A percentile compares a stretch with the other conserved stretches of the same genome.
Evolutionary conservation across 2,888 invertebrate genomes (phyloP).

Genomic region (Ariolimax columbianus): DNA sequence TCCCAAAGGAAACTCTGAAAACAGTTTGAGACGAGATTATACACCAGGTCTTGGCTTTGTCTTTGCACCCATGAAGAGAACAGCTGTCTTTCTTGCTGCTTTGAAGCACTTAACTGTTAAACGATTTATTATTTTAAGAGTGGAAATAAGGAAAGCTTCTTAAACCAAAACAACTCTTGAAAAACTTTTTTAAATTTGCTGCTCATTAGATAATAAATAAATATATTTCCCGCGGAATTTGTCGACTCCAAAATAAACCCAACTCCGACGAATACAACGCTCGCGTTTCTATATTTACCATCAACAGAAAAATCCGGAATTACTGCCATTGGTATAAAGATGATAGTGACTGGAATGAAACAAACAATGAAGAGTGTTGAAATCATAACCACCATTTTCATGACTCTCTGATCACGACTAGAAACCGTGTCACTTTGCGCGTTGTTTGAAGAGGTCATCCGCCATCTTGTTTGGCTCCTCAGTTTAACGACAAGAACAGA

Average conservation of each 20-base stretch:
- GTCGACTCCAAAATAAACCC: conserved; percentile 4
- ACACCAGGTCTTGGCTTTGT: too few species aligned
- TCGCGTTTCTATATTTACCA: not conserved
- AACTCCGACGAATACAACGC: not conserved
- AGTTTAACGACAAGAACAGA: not conserved
- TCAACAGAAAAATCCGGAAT: conserved; percentile 5
- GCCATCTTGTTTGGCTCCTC: conserved; percentile 4
- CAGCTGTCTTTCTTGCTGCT: too few species aligned
- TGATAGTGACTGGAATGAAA: not conserved
- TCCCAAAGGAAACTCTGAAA: too few species aligned
- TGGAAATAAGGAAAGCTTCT: too few species aligned
- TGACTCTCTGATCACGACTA: conserved; percentile 8
- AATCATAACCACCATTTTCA: conserved; percentile 29
- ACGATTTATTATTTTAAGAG: too few species aligned
- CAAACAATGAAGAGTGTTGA: conserved; percentile 11
- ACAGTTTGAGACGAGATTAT: too few species aligned
- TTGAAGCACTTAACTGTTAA: too few species aligned
- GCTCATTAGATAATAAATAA: conserved; percentile 26
- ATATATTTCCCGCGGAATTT: conserved; percentile 9
- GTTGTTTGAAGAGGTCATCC: not conserved
- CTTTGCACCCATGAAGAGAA: too few species aligned
- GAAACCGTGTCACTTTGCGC: not conserved
- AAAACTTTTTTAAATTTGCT: not conserved
- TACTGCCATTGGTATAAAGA: not conserved
- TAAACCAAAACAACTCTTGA: not conserved